Conservation (phyloP, 2,797 vertebrate genomes). For the Bradypodion pumilum region DNA sequence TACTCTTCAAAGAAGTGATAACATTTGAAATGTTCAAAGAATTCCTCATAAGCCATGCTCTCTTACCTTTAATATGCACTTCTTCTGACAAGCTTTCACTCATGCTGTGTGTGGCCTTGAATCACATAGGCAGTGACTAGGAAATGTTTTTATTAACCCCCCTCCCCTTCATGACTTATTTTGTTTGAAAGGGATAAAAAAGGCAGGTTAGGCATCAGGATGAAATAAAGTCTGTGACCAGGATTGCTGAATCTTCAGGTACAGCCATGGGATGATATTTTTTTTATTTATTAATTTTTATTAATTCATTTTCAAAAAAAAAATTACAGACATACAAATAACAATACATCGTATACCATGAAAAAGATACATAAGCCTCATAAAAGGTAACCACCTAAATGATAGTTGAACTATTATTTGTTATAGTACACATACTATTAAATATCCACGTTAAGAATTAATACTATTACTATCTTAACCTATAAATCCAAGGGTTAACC, state of each 20-base stretch:
- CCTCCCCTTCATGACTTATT: not conserved
- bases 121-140: slow-evolving; percentile 1
- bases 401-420: no score
- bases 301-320: no score
- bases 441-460: no score
- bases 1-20: slow-evolving; percentile 6
- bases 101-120: not conserved
- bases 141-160: not conserved
- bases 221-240: not conserved
- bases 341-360: no score
- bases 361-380: no score
- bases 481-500: no score
- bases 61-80: not conserved
- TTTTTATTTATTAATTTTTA: no score
- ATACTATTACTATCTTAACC: no score
- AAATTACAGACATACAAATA: no score
- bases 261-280: no score
- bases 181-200: not conserved
- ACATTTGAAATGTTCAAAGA: slow-evolving; percentile 23
- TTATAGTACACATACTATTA: no score
- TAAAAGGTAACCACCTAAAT: no score
- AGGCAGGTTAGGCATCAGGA: not conserved
- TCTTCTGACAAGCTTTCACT: not conserved
- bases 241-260: not conserved
- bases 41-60: not conserved